Base-by-base conservation (phyloP, 1,140 invertebrate species). In the Procambarus virginalis region DNA sequence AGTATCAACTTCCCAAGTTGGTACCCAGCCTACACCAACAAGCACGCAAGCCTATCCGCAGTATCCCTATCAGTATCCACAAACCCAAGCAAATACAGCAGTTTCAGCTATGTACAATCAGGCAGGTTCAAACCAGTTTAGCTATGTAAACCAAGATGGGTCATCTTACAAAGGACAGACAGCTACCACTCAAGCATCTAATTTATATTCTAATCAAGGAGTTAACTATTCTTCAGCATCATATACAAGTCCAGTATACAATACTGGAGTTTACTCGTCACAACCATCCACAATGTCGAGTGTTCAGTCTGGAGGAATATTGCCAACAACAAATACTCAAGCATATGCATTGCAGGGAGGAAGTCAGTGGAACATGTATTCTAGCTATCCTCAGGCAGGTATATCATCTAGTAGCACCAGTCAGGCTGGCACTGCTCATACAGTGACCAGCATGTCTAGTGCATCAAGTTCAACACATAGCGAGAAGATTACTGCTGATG, bases 351-450 rank as follows among this genome's bases (percentile, higher is more conserved):
- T 46, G 22, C 75, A 77, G 8, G n/a, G 46, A 76, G 4, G 9
- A 17, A 51, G n/a, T n/a, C 87, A 84, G 6, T 89, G 88, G 88
- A 89, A 89, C 22, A 78, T 84, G 70, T 89, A 89, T 70, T 55
- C 81, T 17, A 88, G 55, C 77, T 84, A 89, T 60, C 81, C 81
- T 17, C 88, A 89, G 48, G 81, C 60, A 51, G 88, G 88, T 46
- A 89, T 79, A 64, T 14, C 70, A 84, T 58, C 81, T 2, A 89
- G 46, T 20, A 89, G 75, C 45, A 79, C 60, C 10, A 89, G 88
- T 64, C 88, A 79, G 75, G 82, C 82, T 6, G 88, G 88, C 9
- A 55, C 48, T 49, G 58, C 49, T 4, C 20, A 58, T 34, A 81
- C 78, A 0, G 75, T 46, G 34, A 88, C 86, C 6, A 88, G 79